Percentiles rank a stretch among this genome's conserved stretches.
Evolutionary conservation across 2,113 vertebrate genomes (phyloP).

Genomic region (Macaca nemestrina): DNA sequence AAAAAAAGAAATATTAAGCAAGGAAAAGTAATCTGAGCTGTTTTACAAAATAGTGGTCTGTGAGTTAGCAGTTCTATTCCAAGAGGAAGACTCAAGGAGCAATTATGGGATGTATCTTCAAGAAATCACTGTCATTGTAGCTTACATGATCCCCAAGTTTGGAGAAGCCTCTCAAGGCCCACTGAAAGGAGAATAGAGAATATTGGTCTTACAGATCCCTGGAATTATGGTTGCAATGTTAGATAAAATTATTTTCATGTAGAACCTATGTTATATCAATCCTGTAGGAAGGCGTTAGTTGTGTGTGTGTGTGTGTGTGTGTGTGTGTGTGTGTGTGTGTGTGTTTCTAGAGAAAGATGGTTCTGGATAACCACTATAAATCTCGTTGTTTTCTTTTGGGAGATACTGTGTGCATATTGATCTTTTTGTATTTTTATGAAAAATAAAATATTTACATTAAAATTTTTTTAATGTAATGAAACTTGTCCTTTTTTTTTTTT

Average conservation of each 20-base stretch:
- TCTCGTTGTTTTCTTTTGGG: neutral
- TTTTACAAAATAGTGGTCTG: neutral
- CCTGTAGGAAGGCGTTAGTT: neutral
- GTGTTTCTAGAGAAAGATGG: neutral
- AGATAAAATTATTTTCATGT: neutral
- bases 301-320: neutral
- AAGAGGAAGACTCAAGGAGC: neutral
- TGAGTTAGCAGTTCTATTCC: neutral
- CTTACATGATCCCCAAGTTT: neutral
- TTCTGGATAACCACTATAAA: neutral
- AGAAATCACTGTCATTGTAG: neutral
- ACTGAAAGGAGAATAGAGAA: neutral
- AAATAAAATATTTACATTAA: conserved; percentile 23
- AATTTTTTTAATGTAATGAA: neutral
- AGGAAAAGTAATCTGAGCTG: neutral
- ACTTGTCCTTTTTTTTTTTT: no score
- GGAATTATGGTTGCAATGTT: neutral
- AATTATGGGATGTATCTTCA: neutral
- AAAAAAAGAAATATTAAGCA: neutral
- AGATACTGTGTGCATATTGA: neutral
- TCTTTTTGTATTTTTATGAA: conserved; percentile 1
- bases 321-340: neutral
- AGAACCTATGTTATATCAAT: neutral
- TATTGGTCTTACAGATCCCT: neutral
- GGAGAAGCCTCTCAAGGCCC: neutral